A percentile compares a stretch with the other conserved stretches of the same genome.
These are phyloP conservation scores for Sebastes ruberrimus DNA, from an alignment of 2,797 vertebrate species.

Conservation along the genomic window DNA sequence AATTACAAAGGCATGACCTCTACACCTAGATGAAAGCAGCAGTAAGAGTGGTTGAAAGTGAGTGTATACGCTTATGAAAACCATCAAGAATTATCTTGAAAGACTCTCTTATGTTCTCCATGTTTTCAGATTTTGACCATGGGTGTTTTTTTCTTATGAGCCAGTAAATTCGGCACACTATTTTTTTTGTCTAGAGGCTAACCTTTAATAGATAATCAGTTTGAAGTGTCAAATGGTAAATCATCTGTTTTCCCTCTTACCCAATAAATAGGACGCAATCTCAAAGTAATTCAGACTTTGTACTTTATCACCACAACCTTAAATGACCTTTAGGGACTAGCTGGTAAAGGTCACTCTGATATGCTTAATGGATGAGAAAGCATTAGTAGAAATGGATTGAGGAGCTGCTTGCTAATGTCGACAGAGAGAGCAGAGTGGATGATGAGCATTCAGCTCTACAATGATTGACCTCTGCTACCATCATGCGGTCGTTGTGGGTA, in stretches of 20 bases:
- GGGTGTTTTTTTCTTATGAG: not conserved
- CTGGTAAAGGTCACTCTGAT: constrained; percentile 39
- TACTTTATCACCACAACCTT: constrained; percentile 24
- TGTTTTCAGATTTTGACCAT: not conserved
- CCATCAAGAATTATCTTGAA: not conserved
- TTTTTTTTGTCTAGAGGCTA: not conserved
- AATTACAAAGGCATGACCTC: not conserved
- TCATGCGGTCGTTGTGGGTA: constrained; percentile 31
- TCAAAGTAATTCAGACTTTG: constrained; percentile 10
- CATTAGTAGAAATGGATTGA: not conserved
- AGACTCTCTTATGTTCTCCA: not conserved
- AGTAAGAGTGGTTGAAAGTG: not conserved
- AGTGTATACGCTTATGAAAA: not conserved
- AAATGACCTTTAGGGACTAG: constrained; percentile 30
- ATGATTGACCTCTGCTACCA: constrained; percentile 33
- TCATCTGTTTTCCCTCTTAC: not conserved
- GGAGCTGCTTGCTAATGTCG: not conserved
- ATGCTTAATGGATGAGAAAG: constrained; percentile 42
- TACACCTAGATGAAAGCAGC: not conserved
- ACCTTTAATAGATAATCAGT: constrained; percentile 38
- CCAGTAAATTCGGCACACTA: not conserved
- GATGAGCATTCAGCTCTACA: not conserved
- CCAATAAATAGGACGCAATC: not conserved
- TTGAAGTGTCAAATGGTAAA: not conserved
- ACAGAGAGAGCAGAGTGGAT: not conserved